Evolutionary conservation across 2,113 vertebrate species (phyloP).

Genomic region (human (Homo sapiens)): GRCh38 chr1:237865501-237866000

Average conservation of each 20-base stretch:
- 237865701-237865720: too few species aligned
- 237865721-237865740: too few species aligned
- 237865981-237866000: neutral
- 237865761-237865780: neutral
- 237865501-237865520: too few species aligned
- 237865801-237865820: neutral
- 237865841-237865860: neutral
- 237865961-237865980: neutral
- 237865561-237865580: too few species aligned
- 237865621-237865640: too few species aligned
- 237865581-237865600: too few species aligned
- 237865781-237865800: neutral
- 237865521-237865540: too few species aligned
- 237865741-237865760: neutral
- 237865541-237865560: too few species aligned
- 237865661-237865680: too few species aligned
- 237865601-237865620: too few species aligned
- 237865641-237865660: too few species aligned
- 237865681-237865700: too few species aligned
- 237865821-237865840: neutral
- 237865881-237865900: neutral
- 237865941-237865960: neutral
- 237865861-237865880: neutral
- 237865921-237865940: neutral
- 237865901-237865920: neutral